These are phyloP conservation scores for Cordylochernes scorpioides DNA, from an alignment of 2,888 invertebrate species.

Conservation along the genomic window DNA sequence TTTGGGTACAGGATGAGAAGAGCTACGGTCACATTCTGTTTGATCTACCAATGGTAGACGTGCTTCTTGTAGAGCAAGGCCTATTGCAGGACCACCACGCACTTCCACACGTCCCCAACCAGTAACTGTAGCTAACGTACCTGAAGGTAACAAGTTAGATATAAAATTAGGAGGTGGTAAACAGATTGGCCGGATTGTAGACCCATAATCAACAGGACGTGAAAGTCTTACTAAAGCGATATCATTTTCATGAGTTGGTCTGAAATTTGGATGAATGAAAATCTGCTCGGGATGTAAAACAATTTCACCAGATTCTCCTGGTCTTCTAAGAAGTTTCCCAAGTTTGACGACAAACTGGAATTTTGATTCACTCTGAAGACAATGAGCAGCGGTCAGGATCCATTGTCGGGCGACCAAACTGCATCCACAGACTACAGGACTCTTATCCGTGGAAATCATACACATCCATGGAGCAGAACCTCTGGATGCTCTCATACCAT, in stretches of 20 bases:
- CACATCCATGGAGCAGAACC: slow-evolving; percentile 11
- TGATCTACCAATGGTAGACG: slow-evolving; percentile 12
- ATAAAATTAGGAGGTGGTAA: slow-evolving; percentile 7
- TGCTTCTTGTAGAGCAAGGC: slow-evolving; percentile 12
- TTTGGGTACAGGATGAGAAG: slow-evolving; percentile 10
- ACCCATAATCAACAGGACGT: slow-evolving; percentile 6
- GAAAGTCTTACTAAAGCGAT: slow-evolving; percentile 13
- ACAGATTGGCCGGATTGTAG: slow-evolving; percentile 13
- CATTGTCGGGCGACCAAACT: slow-evolving; percentile 11
- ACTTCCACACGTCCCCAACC: slow-evolving; percentile 15
- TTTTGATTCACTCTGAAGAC: slow-evolving; percentile 6
- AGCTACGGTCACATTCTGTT: slow-evolving; percentile 9
- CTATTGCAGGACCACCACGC: slow-evolving; percentile 9
- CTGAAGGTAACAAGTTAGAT: slow-evolving; percentile 2
- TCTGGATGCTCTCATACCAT: slow-evolving; percentile 8
- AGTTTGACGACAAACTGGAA: slow-evolving; percentile 10
- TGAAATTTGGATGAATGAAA: slow-evolving; percentile 8
- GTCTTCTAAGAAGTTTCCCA: slow-evolving; percentile 12
- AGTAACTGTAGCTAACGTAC: slow-evolving; percentile 11
- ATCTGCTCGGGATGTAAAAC: slow-evolving; percentile 3
- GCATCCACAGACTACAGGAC: slow-evolving; percentile 14
- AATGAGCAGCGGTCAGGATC: slow-evolving; percentile 15
- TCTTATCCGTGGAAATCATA: slow-evolving; percentile 8
- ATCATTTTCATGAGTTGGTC: slow-evolving; percentile 15
- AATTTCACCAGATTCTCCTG: slow-evolving; percentile 10